Conservation (phyloP, 2,113 vertebrate species). For the Propithecus coquereli region DNA sequence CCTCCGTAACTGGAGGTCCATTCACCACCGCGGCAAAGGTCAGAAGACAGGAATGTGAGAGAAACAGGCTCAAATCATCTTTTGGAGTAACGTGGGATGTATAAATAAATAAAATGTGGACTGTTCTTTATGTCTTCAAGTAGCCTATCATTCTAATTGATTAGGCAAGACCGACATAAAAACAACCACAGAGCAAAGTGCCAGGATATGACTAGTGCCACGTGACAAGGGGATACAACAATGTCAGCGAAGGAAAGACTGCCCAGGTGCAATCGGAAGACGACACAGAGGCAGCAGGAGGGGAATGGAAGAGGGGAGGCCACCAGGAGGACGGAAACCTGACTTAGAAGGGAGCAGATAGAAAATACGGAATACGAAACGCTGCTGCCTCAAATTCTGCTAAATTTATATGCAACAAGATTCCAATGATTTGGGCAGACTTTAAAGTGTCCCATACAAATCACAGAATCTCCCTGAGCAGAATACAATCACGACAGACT, state of each 20-base stretch:
- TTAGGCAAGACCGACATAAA: background rate
- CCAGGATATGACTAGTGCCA: background rate
- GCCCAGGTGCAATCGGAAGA: background rate
- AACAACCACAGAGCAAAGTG: background rate
- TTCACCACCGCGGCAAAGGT: background rate
- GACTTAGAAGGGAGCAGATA: background rate
- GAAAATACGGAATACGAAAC: background rate
- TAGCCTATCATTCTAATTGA: background rate
- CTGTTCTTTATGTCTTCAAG: background rate
- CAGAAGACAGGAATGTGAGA: background rate
- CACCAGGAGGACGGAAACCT: no score
- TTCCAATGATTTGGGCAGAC: background rate
- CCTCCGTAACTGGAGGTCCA: background rate
- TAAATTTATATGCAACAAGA: background rate
- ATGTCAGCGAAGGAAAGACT: background rate
- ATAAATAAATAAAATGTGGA: background rate
- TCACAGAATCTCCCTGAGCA: background rate
- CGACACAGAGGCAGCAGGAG: background rate
- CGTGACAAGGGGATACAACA: background rate
- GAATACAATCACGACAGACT: background rate
- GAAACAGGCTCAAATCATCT: background rate
- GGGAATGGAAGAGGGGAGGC: fast-evolving
- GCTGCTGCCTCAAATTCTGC: background rate
- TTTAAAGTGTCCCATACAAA: background rate
- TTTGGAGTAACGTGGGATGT: background rate